Evolutionary conservation across 1,140 invertebrate genomes (phyloP), one percentile per base, ranked within the genome.

Genomic region (Lepidurus couesii): DNA sequence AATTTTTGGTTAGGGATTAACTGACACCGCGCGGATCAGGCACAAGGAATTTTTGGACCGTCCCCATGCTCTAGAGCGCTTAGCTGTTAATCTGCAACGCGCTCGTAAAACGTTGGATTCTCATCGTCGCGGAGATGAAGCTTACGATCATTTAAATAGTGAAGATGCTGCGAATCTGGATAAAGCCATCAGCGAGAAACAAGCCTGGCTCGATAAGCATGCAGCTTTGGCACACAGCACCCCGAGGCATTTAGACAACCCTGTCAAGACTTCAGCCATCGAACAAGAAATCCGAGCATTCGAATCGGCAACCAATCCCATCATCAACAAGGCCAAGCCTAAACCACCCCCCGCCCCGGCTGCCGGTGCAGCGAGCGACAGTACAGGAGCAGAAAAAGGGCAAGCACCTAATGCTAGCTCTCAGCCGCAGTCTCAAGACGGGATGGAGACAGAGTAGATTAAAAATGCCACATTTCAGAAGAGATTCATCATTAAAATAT

Each of bases 271-370:
- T n/a, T 88, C 90, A 45, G 90, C 94, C 82, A 92, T 97, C 78
- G 88, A 90, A 74, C 85, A 89, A 78, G 91, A 93, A 83, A 79
- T 83, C 9, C 84, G 92, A 88, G 86, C 85, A 44, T 89, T 95
- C 81, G 92, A 95, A 81, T 89, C 83, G 75, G 86, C 85, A 9
- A 89, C 93, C 42, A 89, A 87, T 81, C 90, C 92, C 1, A 91
- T 95, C 79, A 85, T 96, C 73, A 94, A 92, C 83, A 96, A 95
- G 85, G 92, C 93, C 26, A 94, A 94, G 84, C 94, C 94, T 8
- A 93, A 92, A 85, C 87, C 84, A 4, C 86, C 86, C 7, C 43
- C 78, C 42, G 42, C 78, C 7, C 86, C 86, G n/a, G 44, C 78
- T 8, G 42, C 78, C 9, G 65, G 42, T 11, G 73, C 73, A 26